Conservation (phyloP, 2,888 invertebrate genomes). For the Zygaena filipendulae region DNA sequence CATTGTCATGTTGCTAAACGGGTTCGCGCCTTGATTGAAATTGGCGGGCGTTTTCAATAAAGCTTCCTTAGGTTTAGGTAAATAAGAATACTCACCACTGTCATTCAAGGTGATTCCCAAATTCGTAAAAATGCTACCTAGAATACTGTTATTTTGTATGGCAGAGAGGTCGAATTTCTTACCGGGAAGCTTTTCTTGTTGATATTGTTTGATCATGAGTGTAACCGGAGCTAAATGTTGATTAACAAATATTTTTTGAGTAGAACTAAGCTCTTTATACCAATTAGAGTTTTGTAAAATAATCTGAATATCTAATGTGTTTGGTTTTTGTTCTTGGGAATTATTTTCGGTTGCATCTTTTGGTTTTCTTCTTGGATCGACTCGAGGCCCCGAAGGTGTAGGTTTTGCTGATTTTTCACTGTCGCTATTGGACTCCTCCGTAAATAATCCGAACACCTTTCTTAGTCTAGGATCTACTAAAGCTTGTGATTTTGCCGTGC, state of each 20-base stretch:
- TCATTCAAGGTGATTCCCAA: conserved; percentile 70
- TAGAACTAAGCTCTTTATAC: conserved; percentile 77
- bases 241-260: conserved; percentile 77
- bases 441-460: conserved; percentile 77
- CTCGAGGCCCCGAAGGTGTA: conserved; percentile 41
- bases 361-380: conserved; percentile 59
- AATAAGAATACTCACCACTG: conserved; percentile 63
- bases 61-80: conserved; percentile 57
- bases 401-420: conserved; percentile 54
- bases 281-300: conserved; percentile 75
- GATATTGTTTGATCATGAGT: conserved; percentile 69
- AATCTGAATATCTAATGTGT: conserved; percentile 67
- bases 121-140: conserved; percentile 71
- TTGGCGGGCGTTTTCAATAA: conserved; percentile 51
- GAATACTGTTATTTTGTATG: conserved; percentile 57
- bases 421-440: conserved; percentile 72
- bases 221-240: conserved; percentile 74
- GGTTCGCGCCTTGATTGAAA: conserved; percentile 41
- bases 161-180: conserved; percentile 65
- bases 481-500: conserved; percentile 76
- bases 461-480: conserved; percentile 80
- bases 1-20: conserved; percentile 38
- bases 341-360: conserved; percentile 35
- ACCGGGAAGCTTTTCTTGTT: conserved; percentile 65
- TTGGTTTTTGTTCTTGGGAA: conserved; percentile 37